Evolutionary conservation across 1,140 invertebrate genomes (phyloP), one percentile per base, ranked within the genome.

Genomic region (Nixonia krombeini): DNA sequence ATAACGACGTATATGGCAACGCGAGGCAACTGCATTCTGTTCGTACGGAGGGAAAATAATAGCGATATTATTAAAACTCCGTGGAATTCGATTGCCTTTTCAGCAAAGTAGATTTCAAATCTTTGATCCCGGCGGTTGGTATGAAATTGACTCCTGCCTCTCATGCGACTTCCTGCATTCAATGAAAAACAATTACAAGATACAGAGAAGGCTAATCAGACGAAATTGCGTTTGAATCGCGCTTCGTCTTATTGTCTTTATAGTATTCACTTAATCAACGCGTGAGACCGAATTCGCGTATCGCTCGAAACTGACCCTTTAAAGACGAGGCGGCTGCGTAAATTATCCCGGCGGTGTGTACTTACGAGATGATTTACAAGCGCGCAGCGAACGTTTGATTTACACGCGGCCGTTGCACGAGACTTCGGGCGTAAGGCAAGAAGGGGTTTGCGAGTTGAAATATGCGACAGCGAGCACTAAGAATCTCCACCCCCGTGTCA

Each of bases 301-400:
- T 35, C 35, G 31, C 15, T 66, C 75, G 51, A 77, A 80, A 80
- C 59, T 55, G 31, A 10, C 56, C 45, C 37, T 37, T 41, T 50
- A 71, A 73, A 70, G 64, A 61, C 64, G 68, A 72, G 71, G 70
- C 68, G 79, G 75, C 78, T 83, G 80, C 75, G 80, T 83, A 84
- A 84, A 83, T 83, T 83, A 84, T 84, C 80, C 69, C 66, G 45
- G 65, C 67, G 74, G 76, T 83, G 78, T 83, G 79, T 83, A 83
- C 80, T 84, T 83, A 80, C 75, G 57, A 49, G 68, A 72, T 82
- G 82, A 84, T 84, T 84, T 84, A 84, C 81, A 80, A 76, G 76
- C 76, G 73, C 75, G 70, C 78, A 79, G 73, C 74, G 74, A 76
- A 70, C 73, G 58, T 73, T 80, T 83, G 81, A 83, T 83, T 84